These are phyloP conservation scores for Bellardia pandia DNA, from an alignment of 2,888 invertebrate genomes.

Conservation along the genomic window DNA sequence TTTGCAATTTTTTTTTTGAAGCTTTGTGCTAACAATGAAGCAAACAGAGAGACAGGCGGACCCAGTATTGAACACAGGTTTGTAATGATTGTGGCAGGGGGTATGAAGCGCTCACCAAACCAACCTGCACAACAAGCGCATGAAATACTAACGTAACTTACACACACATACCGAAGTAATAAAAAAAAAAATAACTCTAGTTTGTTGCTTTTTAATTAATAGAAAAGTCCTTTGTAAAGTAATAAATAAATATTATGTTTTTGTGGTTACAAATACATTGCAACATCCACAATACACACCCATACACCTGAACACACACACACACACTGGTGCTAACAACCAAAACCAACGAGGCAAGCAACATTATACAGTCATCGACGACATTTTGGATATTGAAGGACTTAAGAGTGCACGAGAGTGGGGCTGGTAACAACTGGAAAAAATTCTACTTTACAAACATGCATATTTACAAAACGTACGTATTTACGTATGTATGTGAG, in stretches of 20 bases:
- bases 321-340: background rate
- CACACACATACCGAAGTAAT: background rate
- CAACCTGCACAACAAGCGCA: background rate
- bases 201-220: conserved; percentile 84
- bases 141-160: conserved; percentile 16
- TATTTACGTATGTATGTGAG: background rate
- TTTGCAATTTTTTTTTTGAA: conserved; percentile 8
- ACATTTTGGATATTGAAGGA: conserved; percentile 24
- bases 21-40: conserved; percentile 33
- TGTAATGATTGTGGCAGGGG: conserved; percentile 4
- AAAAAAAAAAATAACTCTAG: conserved; percentile 58
- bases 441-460: background rate
- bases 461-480: background rate
- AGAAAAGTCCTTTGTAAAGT: conserved; percentile 83
- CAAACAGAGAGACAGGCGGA: conserved; percentile 12
- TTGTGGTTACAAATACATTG: conserved; percentile 76
- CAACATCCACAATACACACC: conserved; percentile 35
- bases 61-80: conserved; percentile 26
- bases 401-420: background rate
- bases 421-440: background rate
- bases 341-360: conserved; percentile 16
- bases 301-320: conserved; percentile 27
- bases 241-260: conserved; percentile 83
- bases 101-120: background rate
- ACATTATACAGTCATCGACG: conserved; percentile 24